Conservation (phyloP, 1,140 invertebrate species). For the Ctenoplectra terminalis region DNA sequence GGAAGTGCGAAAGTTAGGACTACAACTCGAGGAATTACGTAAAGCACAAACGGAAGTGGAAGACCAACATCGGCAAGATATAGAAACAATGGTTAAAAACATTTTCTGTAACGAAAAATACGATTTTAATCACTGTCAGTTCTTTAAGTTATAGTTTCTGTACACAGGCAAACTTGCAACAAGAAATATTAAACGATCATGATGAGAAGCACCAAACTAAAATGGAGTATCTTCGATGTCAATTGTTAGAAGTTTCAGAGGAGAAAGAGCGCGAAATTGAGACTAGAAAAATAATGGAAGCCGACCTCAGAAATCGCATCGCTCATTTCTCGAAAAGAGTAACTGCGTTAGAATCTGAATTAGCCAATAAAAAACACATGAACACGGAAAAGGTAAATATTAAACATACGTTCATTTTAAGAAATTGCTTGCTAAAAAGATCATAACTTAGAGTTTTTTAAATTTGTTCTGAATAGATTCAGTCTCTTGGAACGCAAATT, state of each 20-base stretch:
- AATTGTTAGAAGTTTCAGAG: conserved; percentile 64
- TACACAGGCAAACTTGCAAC: conserved; percentile 71
- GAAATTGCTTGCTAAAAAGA: background rate
- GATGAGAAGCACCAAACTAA: conserved; percentile 69
- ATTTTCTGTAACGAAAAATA: background rate
- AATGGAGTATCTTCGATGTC: conserved; percentile 59
- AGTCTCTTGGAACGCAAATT: conserved; percentile 27
- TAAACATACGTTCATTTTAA: background rate
- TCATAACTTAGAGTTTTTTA: conserved; percentile 25
- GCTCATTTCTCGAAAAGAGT: conserved; percentile 48
- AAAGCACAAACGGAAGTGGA: conserved; percentile 63
- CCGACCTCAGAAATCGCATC: conserved; percentile 48
- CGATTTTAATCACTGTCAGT: background rate
- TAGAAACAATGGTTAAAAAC: conserved; percentile 74
- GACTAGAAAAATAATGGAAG: conserved; percentile 37
- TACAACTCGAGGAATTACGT: conserved; percentile 54
- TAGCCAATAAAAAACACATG: conserved; percentile 37
- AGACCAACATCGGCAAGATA: conserved; percentile 70
- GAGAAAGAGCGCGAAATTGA: conserved; percentile 67
- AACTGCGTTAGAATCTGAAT: conserved; percentile 55
- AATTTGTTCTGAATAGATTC: conserved; percentile 37
- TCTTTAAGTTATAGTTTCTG: conserved; percentile 33
- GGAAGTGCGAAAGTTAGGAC: conserved; percentile 62
- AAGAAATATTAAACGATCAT: conserved; percentile 66
- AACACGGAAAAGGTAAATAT: conserved; percentile 45